These are phyloP conservation scores for Chelonus insularis DNA, from an alignment of 1,140 invertebrate species.

Conservation along the genomic window DNA sequence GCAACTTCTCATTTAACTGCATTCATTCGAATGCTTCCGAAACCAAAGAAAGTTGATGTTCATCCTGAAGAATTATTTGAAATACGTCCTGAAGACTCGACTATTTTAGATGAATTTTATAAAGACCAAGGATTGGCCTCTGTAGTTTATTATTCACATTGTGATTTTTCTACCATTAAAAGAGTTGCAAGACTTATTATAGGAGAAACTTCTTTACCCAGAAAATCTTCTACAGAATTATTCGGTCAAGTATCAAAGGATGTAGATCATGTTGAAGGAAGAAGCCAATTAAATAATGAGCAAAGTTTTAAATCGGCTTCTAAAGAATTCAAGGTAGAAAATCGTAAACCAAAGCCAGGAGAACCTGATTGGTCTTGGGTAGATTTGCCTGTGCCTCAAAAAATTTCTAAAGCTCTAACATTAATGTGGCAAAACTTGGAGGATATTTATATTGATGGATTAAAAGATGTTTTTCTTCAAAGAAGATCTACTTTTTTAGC, in stretches of 20 bases:
- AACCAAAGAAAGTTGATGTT: conserved; percentile 48
- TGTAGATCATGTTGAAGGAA: neutral
- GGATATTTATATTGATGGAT: conserved; percentile 58
- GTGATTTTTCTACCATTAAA: conserved; percentile 60
- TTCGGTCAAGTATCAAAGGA: conserved; percentile 39
- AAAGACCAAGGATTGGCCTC: conserved; percentile 60
- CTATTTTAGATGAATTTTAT: conserved; percentile 64
- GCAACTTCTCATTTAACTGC: conserved; percentile 56
- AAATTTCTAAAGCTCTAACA: conserved; percentile 53
- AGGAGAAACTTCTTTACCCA: conserved; percentile 56
- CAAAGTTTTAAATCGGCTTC: conserved; percentile 4
- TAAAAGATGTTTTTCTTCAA: conserved; percentile 61
- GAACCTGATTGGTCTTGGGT: conserved; percentile 62
- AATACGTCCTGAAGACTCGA: conserved; percentile 53
- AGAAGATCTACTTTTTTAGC: conserved; percentile 59
- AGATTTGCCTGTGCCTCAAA: conserved; percentile 50
- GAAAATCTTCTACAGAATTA: conserved; percentile 54
- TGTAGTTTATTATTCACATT: conserved; percentile 61
- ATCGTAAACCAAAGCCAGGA: conserved; percentile 45
- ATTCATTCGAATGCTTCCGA: conserved; percentile 58
- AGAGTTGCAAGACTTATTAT: conserved; percentile 63
- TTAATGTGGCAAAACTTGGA: conserved; percentile 64
- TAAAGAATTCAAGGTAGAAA: neutral
- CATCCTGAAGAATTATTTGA: conserved; percentile 42
- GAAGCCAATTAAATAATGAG: neutral